Base-by-base conservation (phyloP, 2,797 vertebrate species). In the Capromys pilorides region DNA sequence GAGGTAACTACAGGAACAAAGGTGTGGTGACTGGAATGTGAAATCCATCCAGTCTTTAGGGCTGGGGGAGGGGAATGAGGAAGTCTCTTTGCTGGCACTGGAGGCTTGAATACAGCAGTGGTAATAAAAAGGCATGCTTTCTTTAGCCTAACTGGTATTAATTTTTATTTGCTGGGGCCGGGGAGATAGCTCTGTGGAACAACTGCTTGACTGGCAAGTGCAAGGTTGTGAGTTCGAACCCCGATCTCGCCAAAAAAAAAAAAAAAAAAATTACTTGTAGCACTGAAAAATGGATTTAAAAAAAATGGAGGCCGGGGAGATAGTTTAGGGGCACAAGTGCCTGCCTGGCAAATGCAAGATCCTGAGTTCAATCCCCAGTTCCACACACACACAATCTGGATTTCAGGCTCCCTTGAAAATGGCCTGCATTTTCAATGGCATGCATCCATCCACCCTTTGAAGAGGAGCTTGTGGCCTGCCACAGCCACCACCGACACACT, bases 101-200 rank as follows among this genome's bases (percentile, higher is more conserved):
- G 8, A 45, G 45, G 45, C 45, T 45, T 45, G 45, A 45, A 45
- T 45, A 45, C 45, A 45, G 45, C 45, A 45, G 45, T 45, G 45
- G 45, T 45, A 4, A 45, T 45, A 45, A 45, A 45, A 4, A 45
- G 45, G 45, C 8, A 45, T 45, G 45, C 45, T 45, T n/a, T n/a
- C n/a, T n/a, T 97, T 85, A 88, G 62, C 33, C 21, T 31, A 54
- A 51, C 3, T 39, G 78, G 78, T 80, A 94, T 12, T 61, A 71
- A 54, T 67, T 95, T 92, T 90, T 82, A 88, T 81, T 94, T 82
- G 84, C 62, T n/a, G n/a, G n/a, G n/a, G n/a, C n/a, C n/a, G n/a
- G n/a, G n/a, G n/a, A n/a, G n/a, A n/a, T n/a, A n/a, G n/a, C n/a
- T n/a, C n/a, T n/a, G n/a, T n/a, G n/a, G n/a, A n/a, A n/a, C n/a